Evolutionary conservation across 2,797 vertebrate genomes (phyloP).

Genomic region (Halcyon chelicuti): DNA sequence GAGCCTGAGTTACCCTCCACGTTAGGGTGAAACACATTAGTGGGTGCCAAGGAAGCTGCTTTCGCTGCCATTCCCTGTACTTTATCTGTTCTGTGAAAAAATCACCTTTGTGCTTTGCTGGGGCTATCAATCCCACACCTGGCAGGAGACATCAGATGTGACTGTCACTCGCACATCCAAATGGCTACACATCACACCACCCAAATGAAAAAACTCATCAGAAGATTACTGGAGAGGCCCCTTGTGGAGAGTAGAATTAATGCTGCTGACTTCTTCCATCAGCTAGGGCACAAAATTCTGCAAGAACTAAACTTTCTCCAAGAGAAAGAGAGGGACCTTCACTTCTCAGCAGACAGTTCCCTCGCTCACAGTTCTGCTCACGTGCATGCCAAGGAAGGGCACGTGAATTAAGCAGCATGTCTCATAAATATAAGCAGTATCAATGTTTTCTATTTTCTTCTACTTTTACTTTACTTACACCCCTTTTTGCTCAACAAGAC

Average conservation of each 20-base stretch:
- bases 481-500: neutral
- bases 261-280: neutral
- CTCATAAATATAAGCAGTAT: neutral
- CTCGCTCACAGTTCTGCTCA: neutral
- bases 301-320: neutral
- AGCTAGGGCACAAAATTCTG: neutral
- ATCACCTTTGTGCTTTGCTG: neutral
- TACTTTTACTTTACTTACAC: neutral
- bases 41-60: neutral
- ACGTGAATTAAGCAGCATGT: neutral
- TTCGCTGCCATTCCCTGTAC: neutral
- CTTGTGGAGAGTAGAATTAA: neutral
- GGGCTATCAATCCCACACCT: neutral
- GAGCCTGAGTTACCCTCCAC: neutral
- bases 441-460: neutral
- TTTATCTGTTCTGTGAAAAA: neutral
- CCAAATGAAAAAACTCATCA: conserved; percentile 22
- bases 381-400: neutral
- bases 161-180: neutral
- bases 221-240: neutral
- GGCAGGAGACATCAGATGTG: neutral
- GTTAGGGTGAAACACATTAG: neutral
- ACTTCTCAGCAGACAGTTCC: neutral
- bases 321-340: neutral
- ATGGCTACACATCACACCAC: neutral